Base-by-base conservation (phyloP, 2,113 vertebrate genomes). In the Coptodon rendalli region DNA sequence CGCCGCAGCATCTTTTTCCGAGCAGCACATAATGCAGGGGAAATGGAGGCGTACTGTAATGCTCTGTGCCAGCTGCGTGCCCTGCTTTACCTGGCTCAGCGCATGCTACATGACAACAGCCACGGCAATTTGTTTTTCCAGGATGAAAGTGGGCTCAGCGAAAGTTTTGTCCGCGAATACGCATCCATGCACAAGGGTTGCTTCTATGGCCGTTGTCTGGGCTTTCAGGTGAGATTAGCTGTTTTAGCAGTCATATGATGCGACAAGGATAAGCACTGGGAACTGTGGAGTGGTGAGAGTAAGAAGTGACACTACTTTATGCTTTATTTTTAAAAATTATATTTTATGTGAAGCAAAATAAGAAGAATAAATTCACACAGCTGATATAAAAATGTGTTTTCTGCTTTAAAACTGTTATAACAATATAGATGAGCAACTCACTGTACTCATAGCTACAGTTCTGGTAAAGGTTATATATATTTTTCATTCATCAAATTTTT, bases 181-280 rank as follows among this genome's bases (percentile, higher is more conserved):
- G 82, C 96, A 81, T 97, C 97, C 1, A 97, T 99, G 96, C 97
- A 97, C 93, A 98, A 98, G 91, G 97, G 97, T 38, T 99, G 98
- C 94, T 99, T 99, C 95, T 99, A 98, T 2, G 98, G 98, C 12
- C 97, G 98, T 31, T 99, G 98, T 87, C 95, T 98, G 34, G 98
- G 98, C 86, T 99, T 99, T 93, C 98, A 99, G 97, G 98, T 99
- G 89, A 89, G 91, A 80, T 24, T 17, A 86, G 34, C 38, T 57
- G 16, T 2, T 53, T 45, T 40, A 80, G 13, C 6, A 17, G 19
- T 24, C 7, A 34, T 13, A 19, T 56, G 19, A 12, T 16, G 22
- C n/a, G 12, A 57, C 3, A 48, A 29, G 6, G 43, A 31, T 17
- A 14, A 27, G 6, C 17, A 66, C 48, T 81, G 5, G 1, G 4